These are phyloP conservation scores for Empidonax traillii DNA, from an alignment of 2,113 vertebrate species.

Conservation along the genomic window DNA sequence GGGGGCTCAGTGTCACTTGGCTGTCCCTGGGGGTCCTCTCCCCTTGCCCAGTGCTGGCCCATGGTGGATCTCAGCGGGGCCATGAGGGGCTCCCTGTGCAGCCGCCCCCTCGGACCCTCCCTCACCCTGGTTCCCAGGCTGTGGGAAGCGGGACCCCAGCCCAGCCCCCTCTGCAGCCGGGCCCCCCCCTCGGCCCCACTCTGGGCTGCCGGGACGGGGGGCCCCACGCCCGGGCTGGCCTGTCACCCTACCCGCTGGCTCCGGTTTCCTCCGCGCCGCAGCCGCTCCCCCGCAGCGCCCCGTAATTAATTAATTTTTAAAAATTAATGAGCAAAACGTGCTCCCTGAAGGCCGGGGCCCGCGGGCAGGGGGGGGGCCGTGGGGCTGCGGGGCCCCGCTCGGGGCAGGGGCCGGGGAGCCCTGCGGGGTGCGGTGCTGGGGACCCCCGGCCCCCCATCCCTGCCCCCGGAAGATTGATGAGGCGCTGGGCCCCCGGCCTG, in stretches of 20 bases:
- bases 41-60: neutral
- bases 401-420: neutral
- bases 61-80: neutral
- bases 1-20: neutral
- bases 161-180: neutral
- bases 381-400: neutral
- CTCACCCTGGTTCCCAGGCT: constrained; percentile 2
- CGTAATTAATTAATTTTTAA: constrained; percentile 60
- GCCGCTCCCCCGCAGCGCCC: constrained; percentile 26
- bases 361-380: neutral
- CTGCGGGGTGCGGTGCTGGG: neutral
- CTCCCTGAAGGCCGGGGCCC: neutral
- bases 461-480: constrained; percentile 44
- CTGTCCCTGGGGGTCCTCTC: neutral
- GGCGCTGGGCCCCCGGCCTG: constrained; percentile 29
- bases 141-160: neutral
- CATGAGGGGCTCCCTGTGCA: neutral
- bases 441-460: neutral
- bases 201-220: neutral
- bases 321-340: constrained; percentile 55
- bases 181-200: neutral
- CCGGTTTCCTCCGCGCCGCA: constrained; percentile 16
- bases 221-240: neutral
- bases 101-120: neutral
- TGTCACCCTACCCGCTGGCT: constrained; percentile 49